phyloP scores from a whole-genome alignment of 2,113 vertebrate species.

The Neolamprologus toae region DNA sequence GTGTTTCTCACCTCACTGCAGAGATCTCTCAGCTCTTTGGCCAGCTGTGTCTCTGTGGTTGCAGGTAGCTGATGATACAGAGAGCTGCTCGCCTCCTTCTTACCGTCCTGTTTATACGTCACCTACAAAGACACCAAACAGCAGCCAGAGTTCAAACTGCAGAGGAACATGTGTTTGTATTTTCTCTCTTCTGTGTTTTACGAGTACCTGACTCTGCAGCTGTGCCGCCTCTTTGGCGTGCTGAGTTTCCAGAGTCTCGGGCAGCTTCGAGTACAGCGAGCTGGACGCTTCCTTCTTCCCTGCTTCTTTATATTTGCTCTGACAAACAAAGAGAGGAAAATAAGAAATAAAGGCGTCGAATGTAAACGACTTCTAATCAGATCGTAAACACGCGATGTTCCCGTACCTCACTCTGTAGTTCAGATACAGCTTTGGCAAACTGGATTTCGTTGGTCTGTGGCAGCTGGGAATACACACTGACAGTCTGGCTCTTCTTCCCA shows the following conservation, averaged over 20 bases:
- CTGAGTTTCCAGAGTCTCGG: slow-evolving; percentile 69
- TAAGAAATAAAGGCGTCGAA: background rate
- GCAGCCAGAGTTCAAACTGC: background rate
- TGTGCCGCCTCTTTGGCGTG: slow-evolving; percentile 29
- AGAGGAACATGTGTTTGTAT: background rate
- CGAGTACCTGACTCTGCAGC: slow-evolving; percentile 50
- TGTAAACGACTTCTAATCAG: fast-evolving
- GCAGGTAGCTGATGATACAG: slow-evolving; percentile 54
- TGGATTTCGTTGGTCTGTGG: slow-evolving; percentile 36
- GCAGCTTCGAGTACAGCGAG: slow-evolving; percentile 80
- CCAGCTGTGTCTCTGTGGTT: slow-evolving; percentile 46
- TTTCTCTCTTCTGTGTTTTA: background rate
- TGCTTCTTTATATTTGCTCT: slow-evolving; percentile 82
- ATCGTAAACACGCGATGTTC: fast-evolving
- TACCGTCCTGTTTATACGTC: slow-evolving; percentile 41
- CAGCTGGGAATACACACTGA: slow-evolving; percentile 38
- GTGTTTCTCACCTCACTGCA: slow-evolving; percentile 46
- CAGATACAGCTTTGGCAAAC: slow-evolving; percentile 32
- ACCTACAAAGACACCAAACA: slow-evolving; percentile 19
- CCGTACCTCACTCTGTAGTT: slow-evolving; percentile 51
- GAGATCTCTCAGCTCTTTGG: slow-evolving; percentile 8
- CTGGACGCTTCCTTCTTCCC: slow-evolving; percentile 69
- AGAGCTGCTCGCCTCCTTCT: background rate
- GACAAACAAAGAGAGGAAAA: background rate
- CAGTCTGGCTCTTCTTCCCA: slow-evolving; percentile 1